These are phyloP conservation scores for Zygogramma bicolorata DNA, from an alignment of 2,888 invertebrate species.

Conservation along the genomic window DNA sequence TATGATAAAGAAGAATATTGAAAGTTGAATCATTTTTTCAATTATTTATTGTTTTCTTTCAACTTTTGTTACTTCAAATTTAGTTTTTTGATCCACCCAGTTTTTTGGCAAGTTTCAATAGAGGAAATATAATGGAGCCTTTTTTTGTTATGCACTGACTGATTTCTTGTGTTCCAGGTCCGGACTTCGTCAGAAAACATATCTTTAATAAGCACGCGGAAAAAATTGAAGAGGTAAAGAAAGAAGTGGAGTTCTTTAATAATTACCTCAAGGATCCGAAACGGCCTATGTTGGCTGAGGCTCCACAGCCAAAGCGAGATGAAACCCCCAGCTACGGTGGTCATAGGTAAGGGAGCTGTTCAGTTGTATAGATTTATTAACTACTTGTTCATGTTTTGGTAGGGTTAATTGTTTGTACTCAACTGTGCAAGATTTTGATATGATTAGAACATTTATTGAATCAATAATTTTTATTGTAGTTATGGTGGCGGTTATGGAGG, in stretches of 20 bases:
- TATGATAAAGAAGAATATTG: too few relatives aligned
- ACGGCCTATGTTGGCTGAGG: slow-evolving; percentile 92
- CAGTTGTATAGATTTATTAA: not conserved
- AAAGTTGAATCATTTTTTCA: too few relatives aligned
- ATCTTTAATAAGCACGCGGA: slow-evolving; percentile 97
- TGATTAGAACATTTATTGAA: too few relatives aligned
- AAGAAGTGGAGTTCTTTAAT: slow-evolving; percentile 98
- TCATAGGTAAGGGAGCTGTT: not conserved
- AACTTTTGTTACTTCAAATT: too few relatives aligned
- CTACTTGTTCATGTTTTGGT: not conserved
- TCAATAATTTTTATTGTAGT: slow-evolving; percentile 53
- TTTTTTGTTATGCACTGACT: too few relatives aligned
- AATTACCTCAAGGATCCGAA: slow-evolving; percentile 95
- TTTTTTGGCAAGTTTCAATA: too few relatives aligned
- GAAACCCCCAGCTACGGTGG: slow-evolving; percentile 66
- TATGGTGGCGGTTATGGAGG: slow-evolving; percentile 56
- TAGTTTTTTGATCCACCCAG: too few relatives aligned
- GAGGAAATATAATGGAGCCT: too few relatives aligned
- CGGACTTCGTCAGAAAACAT: slow-evolving; percentile 98
- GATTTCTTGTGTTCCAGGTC: slow-evolving; percentile 71
- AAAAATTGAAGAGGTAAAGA: slow-evolving; percentile 96
- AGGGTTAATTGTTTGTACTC: not conserved
- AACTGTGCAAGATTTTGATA: too few relatives aligned
- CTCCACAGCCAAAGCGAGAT: slow-evolving; percentile 69
- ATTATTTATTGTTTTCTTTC: too few relatives aligned